Conservation (phyloP, 92 coral and sea anemone genomes). For the Nematostella vectensis region DNA sequence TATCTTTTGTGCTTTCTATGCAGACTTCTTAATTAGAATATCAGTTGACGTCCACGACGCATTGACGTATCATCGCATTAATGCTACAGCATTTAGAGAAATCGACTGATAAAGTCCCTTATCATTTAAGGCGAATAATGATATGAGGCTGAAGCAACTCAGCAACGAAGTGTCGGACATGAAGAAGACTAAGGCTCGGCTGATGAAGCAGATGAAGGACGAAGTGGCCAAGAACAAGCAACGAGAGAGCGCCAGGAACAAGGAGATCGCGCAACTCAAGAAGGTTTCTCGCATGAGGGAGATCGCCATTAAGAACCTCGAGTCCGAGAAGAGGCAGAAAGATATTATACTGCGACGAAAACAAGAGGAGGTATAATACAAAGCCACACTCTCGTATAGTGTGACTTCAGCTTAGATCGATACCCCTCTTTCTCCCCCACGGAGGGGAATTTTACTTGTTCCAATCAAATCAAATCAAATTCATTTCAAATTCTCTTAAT, state of each 20-base stretch:
- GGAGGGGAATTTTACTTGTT: too few relatives aligned
- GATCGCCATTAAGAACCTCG: conserved; percentile 69
- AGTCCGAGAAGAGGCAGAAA: conserved; percentile 82
- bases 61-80: too few relatives aligned
- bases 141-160: conserved; percentile 60
- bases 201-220: conserved; percentile 97
- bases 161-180: conserved; percentile 75
- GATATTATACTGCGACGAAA: conserved; percentile 78
- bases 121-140: conserved; percentile 71
- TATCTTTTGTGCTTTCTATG: too few relatives aligned
- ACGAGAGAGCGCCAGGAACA: conserved; percentile 68
- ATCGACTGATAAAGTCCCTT: too few relatives aligned
- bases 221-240: conserved; percentile 85
- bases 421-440: background rate
- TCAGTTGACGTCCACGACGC: too few relatives aligned
- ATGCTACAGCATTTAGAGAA: too few relatives aligned
- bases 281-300: conserved; percentile 80
- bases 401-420: too few relatives aligned
- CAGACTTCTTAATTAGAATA: too few relatives aligned
- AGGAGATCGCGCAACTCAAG: conserved; percentile 85
- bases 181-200: conserved; percentile 80
- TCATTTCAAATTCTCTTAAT: too few relatives aligned
- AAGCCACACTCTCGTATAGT: background rate
- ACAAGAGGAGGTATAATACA: conserved; percentile 93
- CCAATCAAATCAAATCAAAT: too few relatives aligned